phyloP scores from a whole-genome alignment of 2,113 vertebrate genomes.

The Columbina picui region DNA sequence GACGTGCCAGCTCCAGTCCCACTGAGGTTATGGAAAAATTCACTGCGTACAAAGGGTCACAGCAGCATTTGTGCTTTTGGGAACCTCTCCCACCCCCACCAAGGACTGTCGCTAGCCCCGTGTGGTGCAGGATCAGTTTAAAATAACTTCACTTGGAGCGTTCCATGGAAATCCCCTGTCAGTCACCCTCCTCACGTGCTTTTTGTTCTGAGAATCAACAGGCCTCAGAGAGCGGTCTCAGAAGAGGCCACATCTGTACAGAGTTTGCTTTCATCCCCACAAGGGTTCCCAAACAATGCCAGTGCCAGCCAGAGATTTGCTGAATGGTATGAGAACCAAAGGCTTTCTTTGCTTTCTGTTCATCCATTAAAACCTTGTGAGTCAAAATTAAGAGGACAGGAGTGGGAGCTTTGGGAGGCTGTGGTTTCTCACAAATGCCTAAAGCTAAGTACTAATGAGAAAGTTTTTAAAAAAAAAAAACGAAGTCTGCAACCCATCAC shows the following conservation, averaged over 20 bases:
- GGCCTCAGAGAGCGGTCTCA: conserved; percentile 24
- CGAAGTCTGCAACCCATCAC: conserved; percentile 31
- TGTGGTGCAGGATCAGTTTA: neutral
- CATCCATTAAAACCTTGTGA: conserved; percentile 45
- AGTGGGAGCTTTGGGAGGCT: conserved; percentile 29
- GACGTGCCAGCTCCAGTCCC: neutral
- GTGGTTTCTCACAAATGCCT: conserved; percentile 59
- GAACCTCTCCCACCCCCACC: neutral
- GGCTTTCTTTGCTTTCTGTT: conserved; percentile 53
- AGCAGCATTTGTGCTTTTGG: neutral
- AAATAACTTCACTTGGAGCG: neutral
- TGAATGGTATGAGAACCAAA: conserved; percentile 65
- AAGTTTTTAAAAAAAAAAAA: conserved; percentile 28
- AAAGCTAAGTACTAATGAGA: conserved; percentile 54
- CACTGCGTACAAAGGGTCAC: neutral
- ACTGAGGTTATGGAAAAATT: neutral
- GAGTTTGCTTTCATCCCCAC: conserved; percentile 62
- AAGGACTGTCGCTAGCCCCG: neutral
- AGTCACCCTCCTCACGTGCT: conserved; percentile 35
- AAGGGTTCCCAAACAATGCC: conserved; percentile 57
- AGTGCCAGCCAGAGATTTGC: conserved; percentile 46
- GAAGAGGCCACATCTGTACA: conserved; percentile 61
- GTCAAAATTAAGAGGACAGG: conserved; percentile 24
- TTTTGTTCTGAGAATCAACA: conserved; percentile 56
- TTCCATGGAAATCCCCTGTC: conserved; percentile 26